A percentile compares a stretch with the other conserved stretches of the same genome.
These are phyloP conservation scores for Pluvialis apricaria DNA, from an alignment of 2,113 vertebrate species.

Conservation along the genomic window DNA sequence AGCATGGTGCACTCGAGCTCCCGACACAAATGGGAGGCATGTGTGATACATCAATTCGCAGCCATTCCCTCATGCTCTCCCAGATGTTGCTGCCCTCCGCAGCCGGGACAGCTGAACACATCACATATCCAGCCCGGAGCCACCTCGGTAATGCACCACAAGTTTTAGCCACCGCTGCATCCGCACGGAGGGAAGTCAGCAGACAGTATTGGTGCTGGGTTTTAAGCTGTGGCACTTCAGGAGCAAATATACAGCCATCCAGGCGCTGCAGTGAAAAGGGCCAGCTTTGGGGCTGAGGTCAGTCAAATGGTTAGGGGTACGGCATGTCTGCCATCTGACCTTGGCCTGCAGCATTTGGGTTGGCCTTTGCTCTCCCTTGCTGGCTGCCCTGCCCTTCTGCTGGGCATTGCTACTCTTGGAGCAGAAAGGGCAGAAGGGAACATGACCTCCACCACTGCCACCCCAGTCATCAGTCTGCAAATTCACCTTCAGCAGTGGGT, in stretches of 20 bases:
- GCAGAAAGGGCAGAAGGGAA: not conserved
- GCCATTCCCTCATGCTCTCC: slow-evolving; percentile 29
- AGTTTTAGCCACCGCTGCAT: not conserved
- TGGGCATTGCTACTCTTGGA: not conserved
- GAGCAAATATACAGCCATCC: not conserved
- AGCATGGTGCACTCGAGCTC: not conserved
- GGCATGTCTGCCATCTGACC: not conserved
- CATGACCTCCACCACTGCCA: not conserved
- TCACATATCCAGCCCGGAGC: not conserved
- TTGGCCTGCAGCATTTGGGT: not conserved
- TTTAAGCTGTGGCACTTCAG: not conserved
- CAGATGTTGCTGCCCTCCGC: slow-evolving; percentile 31
- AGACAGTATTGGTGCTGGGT: not conserved
- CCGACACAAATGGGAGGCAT: not conserved
- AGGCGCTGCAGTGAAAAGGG: not conserved
- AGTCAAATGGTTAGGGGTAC: accelerated
- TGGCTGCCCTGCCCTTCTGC: not conserved
- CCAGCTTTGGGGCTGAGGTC: not conserved
- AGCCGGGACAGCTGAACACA: not conserved
- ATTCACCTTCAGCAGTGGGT: not conserved
- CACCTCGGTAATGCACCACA: accelerated
- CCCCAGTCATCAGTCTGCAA: not conserved
- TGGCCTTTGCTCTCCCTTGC: not conserved
- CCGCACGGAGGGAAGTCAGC: not conserved
- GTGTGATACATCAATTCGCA: slow-evolving; percentile 15